Base-by-base conservation (phyloP, 2,888 invertebrate species). In the Thalpophila matura region DNA sequence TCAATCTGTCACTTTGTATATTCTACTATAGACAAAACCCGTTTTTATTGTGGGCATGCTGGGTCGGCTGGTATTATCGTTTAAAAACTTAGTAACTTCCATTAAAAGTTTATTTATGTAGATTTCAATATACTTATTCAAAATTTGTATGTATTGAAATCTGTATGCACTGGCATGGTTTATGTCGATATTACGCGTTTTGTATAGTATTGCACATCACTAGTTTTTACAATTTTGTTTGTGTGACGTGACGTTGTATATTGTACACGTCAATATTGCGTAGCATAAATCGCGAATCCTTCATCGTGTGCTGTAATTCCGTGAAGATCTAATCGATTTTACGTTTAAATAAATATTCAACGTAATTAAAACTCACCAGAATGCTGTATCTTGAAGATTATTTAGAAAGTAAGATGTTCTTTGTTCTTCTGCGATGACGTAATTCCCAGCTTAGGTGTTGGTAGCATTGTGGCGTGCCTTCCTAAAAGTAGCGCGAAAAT, bases 311-410 rank as follows among this genome's bases (percentile, higher is more conserved):
- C 26, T 64, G 55, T 20, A 61, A 26, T 68, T 72, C 14, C 45
- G 63, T 66, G 54, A 50, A 65, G 42, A 64, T 46, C 43, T 46
- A 58, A 53, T 31, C 58, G 38, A 51, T 57, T 66, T 72, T 58
- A 57, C 54, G 47, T 55, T 47, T 51, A 18, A 65, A 37, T 49
- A 54, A 31, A 33, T 67, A 69, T n/a, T 57, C 4, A 55, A 54
- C 60, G 69, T 74, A 72, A 77, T 62, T 50, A 40, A 77, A 81
- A 91, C 93, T 91, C 70, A 95, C 93, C 92, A 94, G 97, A 91
- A 99, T 99, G 99, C 95, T 99, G 95, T 99, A 99, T 94, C 96
- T 99, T 81, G 99, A 99, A 95, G 99, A 99, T 96, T 99, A 99
- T 95, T 96, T 99, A 82, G 99, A 99, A 96, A 99, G 99, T 99